Conservation (phyloP, 2,888 invertebrate species). For the Peribatodes rhomboidaria region DNA sequence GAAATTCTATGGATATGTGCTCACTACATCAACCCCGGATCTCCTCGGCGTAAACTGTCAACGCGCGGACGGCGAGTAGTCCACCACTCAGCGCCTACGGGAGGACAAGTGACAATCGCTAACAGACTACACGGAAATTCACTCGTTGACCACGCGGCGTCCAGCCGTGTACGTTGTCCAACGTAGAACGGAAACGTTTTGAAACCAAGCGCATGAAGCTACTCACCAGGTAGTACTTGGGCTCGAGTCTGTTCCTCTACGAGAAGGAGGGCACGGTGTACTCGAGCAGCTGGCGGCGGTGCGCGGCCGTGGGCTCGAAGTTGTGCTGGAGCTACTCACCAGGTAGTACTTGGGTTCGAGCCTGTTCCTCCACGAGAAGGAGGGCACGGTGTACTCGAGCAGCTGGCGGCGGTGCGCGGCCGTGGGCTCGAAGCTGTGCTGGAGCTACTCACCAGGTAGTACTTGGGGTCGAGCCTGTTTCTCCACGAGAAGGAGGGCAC, state of each 20-base stretch:
- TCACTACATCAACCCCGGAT: no score
- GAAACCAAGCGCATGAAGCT: no score
- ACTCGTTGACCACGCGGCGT: no score
- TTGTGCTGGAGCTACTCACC: constrained; percentile 89
- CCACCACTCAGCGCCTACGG: no score
- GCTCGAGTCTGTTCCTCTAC: constrained; percentile 97
- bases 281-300: constrained; percentile 88
- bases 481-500: constrained; percentile 99
- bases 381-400: constrained; percentile 94
- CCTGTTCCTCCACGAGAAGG: constrained; percentile 98
- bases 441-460: no score
- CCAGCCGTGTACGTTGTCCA: no score
- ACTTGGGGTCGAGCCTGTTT: constrained; percentile 96
- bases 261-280: constrained; percentile 97
- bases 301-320: constrained; percentile 72
- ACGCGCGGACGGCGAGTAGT: no score
- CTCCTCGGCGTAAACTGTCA: no score
- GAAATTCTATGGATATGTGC: no score
- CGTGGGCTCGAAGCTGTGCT: constrained; percentile 81
- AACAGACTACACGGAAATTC: no score
- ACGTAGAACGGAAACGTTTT: no score
- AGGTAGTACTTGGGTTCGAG: constrained; percentile 96
- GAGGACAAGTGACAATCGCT: no score
- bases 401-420: constrained; percentile 83
- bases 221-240: constrained; percentile 90